Evolutionary conservation across 2,888 invertebrate genomes (phyloP).

Genomic region (Parnassius apollo): DNA sequence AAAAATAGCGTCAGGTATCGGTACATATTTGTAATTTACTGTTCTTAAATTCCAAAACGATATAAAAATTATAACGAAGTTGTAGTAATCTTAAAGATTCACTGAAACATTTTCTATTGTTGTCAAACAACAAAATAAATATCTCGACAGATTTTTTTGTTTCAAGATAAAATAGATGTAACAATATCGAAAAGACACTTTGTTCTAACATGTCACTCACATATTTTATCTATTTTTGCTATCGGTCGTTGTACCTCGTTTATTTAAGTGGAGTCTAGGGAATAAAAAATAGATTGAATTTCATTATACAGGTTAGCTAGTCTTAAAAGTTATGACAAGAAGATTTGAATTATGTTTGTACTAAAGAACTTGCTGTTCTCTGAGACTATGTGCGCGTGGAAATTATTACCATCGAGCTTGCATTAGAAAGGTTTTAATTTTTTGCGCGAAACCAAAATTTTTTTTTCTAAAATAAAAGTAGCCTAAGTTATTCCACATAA

Average conservation of each 20-base stretch:
- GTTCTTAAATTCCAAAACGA: neutral
- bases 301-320: too few relatives aligned
- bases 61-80: neutral
- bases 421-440: too few relatives aligned
- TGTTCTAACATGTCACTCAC: conserved; percentile 3
- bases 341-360: too few relatives aligned
- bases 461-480: too few relatives aligned
- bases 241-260: conserved; percentile 14
- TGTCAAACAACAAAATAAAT: neutral
- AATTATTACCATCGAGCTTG: too few relatives aligned
- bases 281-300: neutral
- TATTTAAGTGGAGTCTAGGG: conserved; percentile 7
- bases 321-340: too few relatives aligned
- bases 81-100: neutral
- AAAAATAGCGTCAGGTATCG: neutral
- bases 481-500: too few relatives aligned
- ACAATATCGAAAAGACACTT: neutral
- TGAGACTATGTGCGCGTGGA: too few relatives aligned
- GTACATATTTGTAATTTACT: neutral
- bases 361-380: too few relatives aligned
- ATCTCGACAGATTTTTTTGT: neutral
- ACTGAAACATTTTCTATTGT: neutral
- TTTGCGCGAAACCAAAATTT: too few relatives aligned
- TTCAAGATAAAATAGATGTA: neutral
- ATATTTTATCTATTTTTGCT: conserved; percentile 7